A percentile compares a stretch with the other conserved stretches of the same genome.
Evolutionary conservation across 1,140 invertebrate genomes (phyloP).

Genomic region (Lordiphosa clarofinis): DNA sequence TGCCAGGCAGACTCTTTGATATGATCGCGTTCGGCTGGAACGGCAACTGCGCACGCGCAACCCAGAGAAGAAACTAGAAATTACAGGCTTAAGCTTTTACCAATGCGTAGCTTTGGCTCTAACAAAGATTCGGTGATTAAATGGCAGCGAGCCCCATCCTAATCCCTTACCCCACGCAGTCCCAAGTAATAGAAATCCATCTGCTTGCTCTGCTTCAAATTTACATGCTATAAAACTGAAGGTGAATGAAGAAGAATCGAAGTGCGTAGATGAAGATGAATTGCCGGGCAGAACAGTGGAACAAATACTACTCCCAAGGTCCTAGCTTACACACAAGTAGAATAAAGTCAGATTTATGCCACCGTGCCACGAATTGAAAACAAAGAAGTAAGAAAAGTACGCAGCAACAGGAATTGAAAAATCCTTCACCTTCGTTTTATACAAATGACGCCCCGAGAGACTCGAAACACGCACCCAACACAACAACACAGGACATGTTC

Average conservation of each 20-base stretch:
- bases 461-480: constrained; percentile 43
- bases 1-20: constrained; percentile 48
- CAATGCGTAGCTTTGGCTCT: neutral
- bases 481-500: constrained; percentile 28
- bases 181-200: neutral
- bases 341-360: constrained; percentile 2
- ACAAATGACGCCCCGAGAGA: constrained; percentile 79
- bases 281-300: constrained; percentile 9
- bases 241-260: constrained; percentile 47
- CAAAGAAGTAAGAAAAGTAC: constrained; percentile 27
- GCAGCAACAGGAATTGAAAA: constrained; percentile 63
- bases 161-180: constrained; percentile 1
- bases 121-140: too few relatives aligned
- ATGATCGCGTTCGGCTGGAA: constrained; percentile 43
- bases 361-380: constrained; percentile 36
- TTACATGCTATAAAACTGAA: constrained; percentile 68
- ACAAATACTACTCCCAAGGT: neutral
- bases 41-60: constrained; percentile 59
- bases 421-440: constrained; percentile 78
- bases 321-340: too few relatives aligned
- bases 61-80: constrained; percentile 20
- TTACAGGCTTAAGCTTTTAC: constrained; percentile 20
- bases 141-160: too few relatives aligned
- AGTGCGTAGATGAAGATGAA: constrained; percentile 63
- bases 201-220: constrained; percentile 25